A percentile compares a stretch with the other conserved stretches of the same genome.
These are phyloP conservation scores for Corydoras sp. DNA, from an alignment of 2,113 vertebrate genomes.

Conservation along the genomic window DNA sequence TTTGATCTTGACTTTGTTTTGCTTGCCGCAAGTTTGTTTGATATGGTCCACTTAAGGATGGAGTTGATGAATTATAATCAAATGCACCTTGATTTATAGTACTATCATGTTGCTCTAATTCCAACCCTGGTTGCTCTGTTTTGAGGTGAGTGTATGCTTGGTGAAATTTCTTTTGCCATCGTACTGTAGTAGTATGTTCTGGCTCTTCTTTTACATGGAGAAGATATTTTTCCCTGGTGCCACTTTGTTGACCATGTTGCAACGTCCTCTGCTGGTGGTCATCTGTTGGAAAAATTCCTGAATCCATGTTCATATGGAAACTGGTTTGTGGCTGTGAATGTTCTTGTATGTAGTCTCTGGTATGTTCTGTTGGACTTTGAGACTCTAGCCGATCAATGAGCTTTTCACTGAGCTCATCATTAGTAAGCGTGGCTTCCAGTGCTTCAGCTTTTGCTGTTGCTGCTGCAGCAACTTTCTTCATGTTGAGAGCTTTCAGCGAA, in stretches of 20 bases:
- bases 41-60: not conserved
- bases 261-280: not conserved
- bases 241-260: not conserved
- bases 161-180: not conserved
- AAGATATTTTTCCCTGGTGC: not conserved
- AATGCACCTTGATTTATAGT: not conserved
- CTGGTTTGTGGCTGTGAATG: not conserved
- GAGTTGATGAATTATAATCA: not conserved
- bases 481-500: not conserved
- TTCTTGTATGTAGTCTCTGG: not conserved
- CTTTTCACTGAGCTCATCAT: not conserved
- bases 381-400: not conserved
- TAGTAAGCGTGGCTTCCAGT: not conserved
- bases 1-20: not conserved
- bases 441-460: conserved; percentile 1
- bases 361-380: not conserved
- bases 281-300: not conserved
- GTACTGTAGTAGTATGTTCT: not conserved
- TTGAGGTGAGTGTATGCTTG: not conserved
- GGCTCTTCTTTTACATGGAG: not conserved
- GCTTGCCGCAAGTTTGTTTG: not conserved
- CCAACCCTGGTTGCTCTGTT: not conserved
- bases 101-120: not conserved
- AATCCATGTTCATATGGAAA: not conserved
- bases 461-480: conserved; percentile 4